Evolutionary conservation across 2,797 vertebrate genomes (phyloP).

Genomic region (Furcifer pardalis): DNA sequence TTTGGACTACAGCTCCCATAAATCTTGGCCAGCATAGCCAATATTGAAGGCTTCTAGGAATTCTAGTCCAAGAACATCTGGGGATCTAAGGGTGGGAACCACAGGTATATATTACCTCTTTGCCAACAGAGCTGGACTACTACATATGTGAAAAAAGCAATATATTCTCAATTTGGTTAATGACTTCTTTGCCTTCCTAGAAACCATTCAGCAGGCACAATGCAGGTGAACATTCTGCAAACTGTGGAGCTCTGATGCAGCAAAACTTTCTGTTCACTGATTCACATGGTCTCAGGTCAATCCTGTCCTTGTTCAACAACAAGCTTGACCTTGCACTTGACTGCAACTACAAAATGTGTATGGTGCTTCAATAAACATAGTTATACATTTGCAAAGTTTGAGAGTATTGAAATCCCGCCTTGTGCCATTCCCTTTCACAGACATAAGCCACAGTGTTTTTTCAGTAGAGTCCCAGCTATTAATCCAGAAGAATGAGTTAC

Average conservation of each 20-base stretch:
- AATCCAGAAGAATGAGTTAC: not conserved
- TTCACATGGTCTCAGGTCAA: not conserved
- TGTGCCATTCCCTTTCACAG: too few species aligned
- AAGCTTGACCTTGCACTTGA: not conserved
- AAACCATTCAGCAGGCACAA: conserved; percentile 1
- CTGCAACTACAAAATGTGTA: not conserved
- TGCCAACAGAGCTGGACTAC: not conserved
- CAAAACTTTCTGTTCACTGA: not conserved
- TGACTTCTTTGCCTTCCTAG: not conserved
- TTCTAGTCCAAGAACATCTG: too few species aligned
- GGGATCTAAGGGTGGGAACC: too few species aligned
- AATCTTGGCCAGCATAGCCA: too few species aligned
- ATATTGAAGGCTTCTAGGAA: too few species aligned
- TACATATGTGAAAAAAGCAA: not conserved
- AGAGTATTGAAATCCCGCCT: not conserved
- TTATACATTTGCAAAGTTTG: not conserved
- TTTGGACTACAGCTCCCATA: too few species aligned
- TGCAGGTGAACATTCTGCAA: not conserved
- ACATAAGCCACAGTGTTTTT: not conserved
- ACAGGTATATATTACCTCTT: not conserved
- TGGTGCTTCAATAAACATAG: not conserved
- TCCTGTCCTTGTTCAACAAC: not conserved
- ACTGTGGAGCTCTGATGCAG: not conserved
- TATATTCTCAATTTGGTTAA: not conserved
- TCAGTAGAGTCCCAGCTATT: too few species aligned